These are phyloP conservation scores for Scaptodrosophila latifasciaeformis DNA, from an alignment of 2,888 invertebrate genomes.

Conservation along the genomic window DNA sequence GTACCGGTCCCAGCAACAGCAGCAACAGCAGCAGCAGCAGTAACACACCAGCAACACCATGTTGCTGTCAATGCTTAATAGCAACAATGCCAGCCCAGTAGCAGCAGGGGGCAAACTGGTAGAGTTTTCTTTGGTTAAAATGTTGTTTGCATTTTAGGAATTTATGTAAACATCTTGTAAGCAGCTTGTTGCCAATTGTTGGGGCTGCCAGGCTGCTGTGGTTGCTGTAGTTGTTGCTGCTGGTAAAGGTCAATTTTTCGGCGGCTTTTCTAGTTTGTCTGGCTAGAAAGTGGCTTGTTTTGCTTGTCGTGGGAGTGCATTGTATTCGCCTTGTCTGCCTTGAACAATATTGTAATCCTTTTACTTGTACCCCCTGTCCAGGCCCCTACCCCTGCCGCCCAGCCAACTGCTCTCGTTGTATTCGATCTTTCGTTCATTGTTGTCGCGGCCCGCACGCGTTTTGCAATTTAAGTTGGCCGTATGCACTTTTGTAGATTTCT, in stretches of 20 bases:
- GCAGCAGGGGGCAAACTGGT: slow-evolving; percentile 9
- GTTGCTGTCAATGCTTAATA: slow-evolving; percentile 60
- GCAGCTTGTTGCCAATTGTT: slow-evolving; percentile 45
- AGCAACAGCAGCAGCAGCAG: slow-evolving; percentile 1
- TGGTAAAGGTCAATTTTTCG: slow-evolving; percentile 66
- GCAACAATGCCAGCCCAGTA: background rate
- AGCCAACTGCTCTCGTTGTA: slow-evolving; percentile 19
- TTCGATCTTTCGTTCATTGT: too few species aligned
- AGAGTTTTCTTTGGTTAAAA: slow-evolving; percentile 32
- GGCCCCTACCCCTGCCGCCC: background rate
- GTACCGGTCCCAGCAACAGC: slow-evolving; percentile 8
- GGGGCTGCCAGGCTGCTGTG: slow-evolving; percentile 13
- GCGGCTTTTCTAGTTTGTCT: slow-evolving; percentile 14
- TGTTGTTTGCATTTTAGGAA: slow-evolving; percentile 72
- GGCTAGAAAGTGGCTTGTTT: background rate
- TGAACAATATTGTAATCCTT: slow-evolving; percentile 26
- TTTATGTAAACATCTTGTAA: slow-evolving; percentile 71
- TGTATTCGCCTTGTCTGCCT: slow-evolving; percentile 12
- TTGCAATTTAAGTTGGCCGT: slow-evolving; percentile 53
- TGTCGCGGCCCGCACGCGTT: slow-evolving; percentile 59
- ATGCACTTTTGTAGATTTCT: slow-evolving; percentile 42
- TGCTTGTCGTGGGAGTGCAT: slow-evolving; percentile 57
- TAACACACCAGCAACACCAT: slow-evolving; percentile 40
- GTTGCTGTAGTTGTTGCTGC: slow-evolving; percentile 34
- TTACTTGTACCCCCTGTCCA: slow-evolving; percentile 13